Conservation (phyloP, 2,797 vertebrate species). For the Avahi laniger region DNA sequence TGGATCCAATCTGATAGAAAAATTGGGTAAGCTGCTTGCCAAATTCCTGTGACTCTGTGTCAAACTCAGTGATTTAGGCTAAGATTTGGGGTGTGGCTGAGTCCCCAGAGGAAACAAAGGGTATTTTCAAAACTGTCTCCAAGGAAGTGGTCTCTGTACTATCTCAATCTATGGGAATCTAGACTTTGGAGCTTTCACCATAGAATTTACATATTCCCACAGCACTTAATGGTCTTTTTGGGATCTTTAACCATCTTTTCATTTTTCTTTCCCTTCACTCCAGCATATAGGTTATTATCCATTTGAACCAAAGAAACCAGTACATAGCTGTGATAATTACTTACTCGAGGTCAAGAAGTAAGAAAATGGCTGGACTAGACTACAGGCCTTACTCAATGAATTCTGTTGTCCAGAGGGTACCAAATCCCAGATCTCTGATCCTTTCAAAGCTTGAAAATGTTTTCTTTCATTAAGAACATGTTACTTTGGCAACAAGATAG, state of each 20-base stretch:
- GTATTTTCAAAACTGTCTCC: conserved; percentile 57
- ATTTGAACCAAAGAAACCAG: not conserved
- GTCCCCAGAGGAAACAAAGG: conserved; percentile 48
- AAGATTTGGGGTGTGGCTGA: conserved; percentile 48
- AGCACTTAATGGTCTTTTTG: not conserved
- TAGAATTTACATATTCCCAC: not conserved
- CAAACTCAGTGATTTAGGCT: conserved; percentile 66
- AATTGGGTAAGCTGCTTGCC: conserved; percentile 54
- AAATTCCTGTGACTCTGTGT: conserved; percentile 72
- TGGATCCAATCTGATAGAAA: conserved; percentile 69
- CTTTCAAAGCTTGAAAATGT: not conserved
- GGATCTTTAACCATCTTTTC: not conserved
- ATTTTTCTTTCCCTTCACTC: not conserved
- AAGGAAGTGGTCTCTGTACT: conserved; percentile 16
- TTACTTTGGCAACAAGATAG: not conserved
- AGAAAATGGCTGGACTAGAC: not conserved
- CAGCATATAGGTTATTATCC: not conserved
- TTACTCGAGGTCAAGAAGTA: not conserved
- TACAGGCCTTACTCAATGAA: not conserved
- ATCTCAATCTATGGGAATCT: not conserved
- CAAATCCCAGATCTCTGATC: not conserved
- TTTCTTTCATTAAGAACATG: not conserved
- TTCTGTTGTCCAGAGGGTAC: not conserved
- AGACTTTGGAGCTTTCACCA: not conserved
- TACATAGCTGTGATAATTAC: not conserved